Base-by-base conservation (phyloP, 2,888 invertebrate species). In the Phalangium opilio region DNA sequence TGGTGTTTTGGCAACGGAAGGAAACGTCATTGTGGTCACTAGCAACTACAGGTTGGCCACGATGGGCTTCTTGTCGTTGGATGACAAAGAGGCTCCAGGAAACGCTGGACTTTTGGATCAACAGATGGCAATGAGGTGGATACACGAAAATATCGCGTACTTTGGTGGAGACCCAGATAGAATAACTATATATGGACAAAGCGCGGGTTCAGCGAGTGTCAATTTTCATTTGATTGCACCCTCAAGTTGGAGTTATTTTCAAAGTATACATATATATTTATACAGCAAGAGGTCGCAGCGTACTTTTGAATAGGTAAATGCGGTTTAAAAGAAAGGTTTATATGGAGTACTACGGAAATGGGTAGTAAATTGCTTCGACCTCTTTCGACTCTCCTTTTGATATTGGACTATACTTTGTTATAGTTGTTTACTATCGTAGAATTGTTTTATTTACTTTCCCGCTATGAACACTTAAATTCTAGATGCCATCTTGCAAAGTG, bases 71-170 rank as follows among this genome's bases (percentile, higher is more conserved):
- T 17, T 54, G 11, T 20, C 46, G 19, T 62, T 67, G 42, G 64
- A 64, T 43, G 64, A 64, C 7, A 62, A 64, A 47, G 61, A 75
- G 57, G 75, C 76, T 1, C 70, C 77, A 0, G 79, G 79, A n/a
- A 79, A 79, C 62, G 75, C 75, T 67, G 72, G 73, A 1, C 60
- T 74, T 35, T 60, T 68, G 21, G 75, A 75, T 59, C 63, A 70
- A 41, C 54, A 69, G 2, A 49, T 69, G 42, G 73, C 72, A 0
- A 55, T 75, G n/a, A 55, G 69, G 41, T 75, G 75, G 75, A 69
- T 73, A 7, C 66, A 70, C 43, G 60, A 65, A 21, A 62, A 74
- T 55, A 72, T 74, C 17, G 52, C 56, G 7, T 43, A 57, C 12
- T 75, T 75, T 54, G 72, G 74, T 17, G 75, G 75, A 8, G 67